Conservation (phyloP, 2,888 invertebrate genomes). For the Helicoverpa assulta region DNA sequence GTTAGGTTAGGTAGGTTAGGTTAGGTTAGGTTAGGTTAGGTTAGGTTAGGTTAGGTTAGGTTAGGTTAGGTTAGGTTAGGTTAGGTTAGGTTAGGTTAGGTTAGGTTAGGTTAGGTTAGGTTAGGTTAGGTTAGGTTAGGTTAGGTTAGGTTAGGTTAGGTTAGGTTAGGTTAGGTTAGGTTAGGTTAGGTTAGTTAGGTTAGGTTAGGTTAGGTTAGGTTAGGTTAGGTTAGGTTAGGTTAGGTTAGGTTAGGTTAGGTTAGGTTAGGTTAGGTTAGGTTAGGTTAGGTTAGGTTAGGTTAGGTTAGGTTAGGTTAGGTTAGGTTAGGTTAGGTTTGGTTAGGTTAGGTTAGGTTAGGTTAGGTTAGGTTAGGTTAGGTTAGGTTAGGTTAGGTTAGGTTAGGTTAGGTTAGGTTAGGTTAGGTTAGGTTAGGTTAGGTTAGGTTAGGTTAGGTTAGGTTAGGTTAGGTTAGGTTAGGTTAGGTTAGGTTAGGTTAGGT, state of each 20-base stretch:
- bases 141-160: constrained; percentile 54
- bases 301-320: constrained; percentile 41
- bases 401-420: constrained; percentile 58
- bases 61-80: constrained; percentile 45
- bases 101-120: constrained; percentile 52
- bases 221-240: constrained; percentile 46
- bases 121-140: constrained; percentile 46
- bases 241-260: constrained; percentile 35
- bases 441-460: constrained; percentile 57
- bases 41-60: constrained; percentile 24
- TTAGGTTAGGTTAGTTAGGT: constrained; percentile 45
- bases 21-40: constrained; percentile 7
- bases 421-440: constrained; percentile 57
- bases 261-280: constrained; percentile 43
- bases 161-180: constrained; percentile 29
- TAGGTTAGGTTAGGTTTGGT: constrained; percentile 51
- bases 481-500: constrained; percentile 57
- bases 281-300: constrained; percentile 29
- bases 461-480: constrained; percentile 56
- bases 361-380: constrained; percentile 52
- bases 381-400: constrained; percentile 52
- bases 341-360: constrained; percentile 54
- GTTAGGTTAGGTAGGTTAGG: constrained; percentile 7
- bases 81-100: constrained; percentile 63
- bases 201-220: constrained; percentile 29